Conservation (phyloP, 1,140 invertebrate species). For the Penaeus vannamei region DNA sequence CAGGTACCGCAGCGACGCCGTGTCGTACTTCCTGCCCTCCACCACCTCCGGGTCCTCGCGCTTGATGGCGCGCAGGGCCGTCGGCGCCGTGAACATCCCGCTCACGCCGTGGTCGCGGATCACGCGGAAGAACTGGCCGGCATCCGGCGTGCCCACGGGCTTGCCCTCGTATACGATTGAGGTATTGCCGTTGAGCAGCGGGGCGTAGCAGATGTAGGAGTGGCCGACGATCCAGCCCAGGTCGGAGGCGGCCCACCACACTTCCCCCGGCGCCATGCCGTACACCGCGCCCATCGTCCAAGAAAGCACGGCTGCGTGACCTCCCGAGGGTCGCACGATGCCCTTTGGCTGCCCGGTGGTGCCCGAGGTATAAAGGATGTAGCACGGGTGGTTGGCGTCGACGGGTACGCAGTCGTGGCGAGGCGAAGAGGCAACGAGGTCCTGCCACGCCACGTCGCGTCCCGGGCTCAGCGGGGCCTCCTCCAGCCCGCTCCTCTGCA, state of each 20-base stretch:
- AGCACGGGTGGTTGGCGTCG: conserved; percentile 89
- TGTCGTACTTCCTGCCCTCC: conserved; percentile 52
- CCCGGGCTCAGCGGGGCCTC: conserved; percentile 77
- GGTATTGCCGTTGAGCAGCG: conserved; percentile 85
- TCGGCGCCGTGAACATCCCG: conserved; percentile 90
- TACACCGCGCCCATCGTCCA: conserved; percentile 90
- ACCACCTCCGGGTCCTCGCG: conserved; percentile 77
- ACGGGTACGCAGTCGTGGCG: conserved; percentile 87
- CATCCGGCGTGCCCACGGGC: conserved; percentile 92
- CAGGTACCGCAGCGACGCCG: conserved; percentile 80
- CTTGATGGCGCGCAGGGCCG: conserved; percentile 87
- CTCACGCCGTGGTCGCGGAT: conserved; percentile 89
- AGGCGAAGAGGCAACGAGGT: conserved; percentile 77
- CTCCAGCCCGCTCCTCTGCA: conserved; percentile 80
- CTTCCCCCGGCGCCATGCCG: conserved; percentile 83
- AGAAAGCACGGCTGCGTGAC: conserved; percentile 86
- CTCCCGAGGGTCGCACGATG: conserved; percentile 86
- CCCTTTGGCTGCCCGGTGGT: conserved; percentile 83
- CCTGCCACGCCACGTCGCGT: conserved; percentile 84
- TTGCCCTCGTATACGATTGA: conserved; percentile 95
- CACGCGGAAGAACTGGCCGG: conserved; percentile 91
- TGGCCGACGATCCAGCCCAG: conserved; percentile 95
- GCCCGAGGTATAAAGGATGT: conserved; percentile 90
- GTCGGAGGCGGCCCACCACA: conserved; percentile 90
- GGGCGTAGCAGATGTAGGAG: conserved; percentile 94